Evolutionary conservation across 2,113 vertebrate species (phyloP).

Genomic region (Leucosticte australis): DNA sequence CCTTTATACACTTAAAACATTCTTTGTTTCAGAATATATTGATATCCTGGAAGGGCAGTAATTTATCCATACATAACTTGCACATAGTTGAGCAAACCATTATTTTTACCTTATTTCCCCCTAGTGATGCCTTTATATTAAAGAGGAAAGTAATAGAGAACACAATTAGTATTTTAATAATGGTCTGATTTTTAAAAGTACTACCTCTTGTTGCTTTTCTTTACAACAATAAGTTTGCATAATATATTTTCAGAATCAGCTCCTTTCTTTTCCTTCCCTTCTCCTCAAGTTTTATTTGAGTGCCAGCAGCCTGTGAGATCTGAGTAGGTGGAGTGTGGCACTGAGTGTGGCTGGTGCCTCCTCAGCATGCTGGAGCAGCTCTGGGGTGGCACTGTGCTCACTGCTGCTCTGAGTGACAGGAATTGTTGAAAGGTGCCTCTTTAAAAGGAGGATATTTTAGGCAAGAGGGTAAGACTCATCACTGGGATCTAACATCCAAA

Average conservation of each 20-base stretch:
- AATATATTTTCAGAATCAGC: not conserved
- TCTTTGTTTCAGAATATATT: not conserved
- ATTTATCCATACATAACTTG: not conserved
- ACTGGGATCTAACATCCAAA: not conserved
- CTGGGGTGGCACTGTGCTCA: not conserved
- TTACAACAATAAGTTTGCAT: not conserved
- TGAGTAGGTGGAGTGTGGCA: not conserved
- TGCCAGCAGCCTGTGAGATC: not conserved
- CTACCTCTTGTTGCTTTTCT: not conserved
- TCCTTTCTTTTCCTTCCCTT: not conserved
- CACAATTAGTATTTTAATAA: not conserved
- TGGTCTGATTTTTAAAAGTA: not conserved
- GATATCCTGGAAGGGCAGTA: not conserved
- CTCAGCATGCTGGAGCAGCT: not conserved
- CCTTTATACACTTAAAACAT: not conserved
- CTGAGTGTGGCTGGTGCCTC: not conserved
- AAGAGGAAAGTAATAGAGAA: not conserved
- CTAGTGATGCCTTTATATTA: not conserved
- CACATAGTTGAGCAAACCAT: accelerated
- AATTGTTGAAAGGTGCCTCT: not conserved
- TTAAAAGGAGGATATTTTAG: not conserved
- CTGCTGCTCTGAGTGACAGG: not conserved
- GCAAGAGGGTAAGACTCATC: not conserved
- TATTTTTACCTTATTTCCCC: not conserved
- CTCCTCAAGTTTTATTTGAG: not conserved